Percentiles rank a stretch among this genome's conserved stretches.
phyloP scores from a whole-genome alignment of 2,113 vertebrate species.

The Anguilla rostrata region DNA sequence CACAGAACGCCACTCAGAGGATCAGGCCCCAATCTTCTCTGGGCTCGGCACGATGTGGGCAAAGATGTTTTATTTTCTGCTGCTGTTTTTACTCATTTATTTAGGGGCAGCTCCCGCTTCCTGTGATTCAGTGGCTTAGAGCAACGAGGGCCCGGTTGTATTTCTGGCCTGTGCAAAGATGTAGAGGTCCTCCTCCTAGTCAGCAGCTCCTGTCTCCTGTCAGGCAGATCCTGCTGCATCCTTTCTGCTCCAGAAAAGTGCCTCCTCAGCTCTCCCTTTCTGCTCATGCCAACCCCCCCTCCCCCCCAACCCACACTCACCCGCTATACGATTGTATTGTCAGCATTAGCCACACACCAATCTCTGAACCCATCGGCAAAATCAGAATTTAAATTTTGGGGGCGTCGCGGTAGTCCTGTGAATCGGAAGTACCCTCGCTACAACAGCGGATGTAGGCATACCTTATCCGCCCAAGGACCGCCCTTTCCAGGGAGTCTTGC shows the following conservation, averaged over 20 bases:
- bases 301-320: no score
- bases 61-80: slow-evolving; percentile 10
- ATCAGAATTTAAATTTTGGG: no score
- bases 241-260: not conserved
- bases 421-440: no score
- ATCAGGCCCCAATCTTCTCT: not conserved
- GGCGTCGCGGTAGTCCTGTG: no score
- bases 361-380: no score
- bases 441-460: no score
- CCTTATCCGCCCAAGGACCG: no score
- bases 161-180: not conserved
- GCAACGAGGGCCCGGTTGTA: not conserved
- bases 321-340: not conserved
- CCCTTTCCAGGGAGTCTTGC: no score
- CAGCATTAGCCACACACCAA: not conserved
- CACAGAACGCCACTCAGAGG: not conserved
- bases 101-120: not conserved
- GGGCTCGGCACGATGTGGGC: not conserved
- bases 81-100: not conserved
- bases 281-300: no score
- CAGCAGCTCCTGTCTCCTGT: not conserved
- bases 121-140: not conserved
- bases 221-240: not conserved
- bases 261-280: not conserved
- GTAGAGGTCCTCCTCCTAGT: not conserved